These are phyloP conservation scores for Cosmopolites sordidus DNA, from an alignment of 2,888 invertebrate species.

Conservation along the genomic window DNA sequence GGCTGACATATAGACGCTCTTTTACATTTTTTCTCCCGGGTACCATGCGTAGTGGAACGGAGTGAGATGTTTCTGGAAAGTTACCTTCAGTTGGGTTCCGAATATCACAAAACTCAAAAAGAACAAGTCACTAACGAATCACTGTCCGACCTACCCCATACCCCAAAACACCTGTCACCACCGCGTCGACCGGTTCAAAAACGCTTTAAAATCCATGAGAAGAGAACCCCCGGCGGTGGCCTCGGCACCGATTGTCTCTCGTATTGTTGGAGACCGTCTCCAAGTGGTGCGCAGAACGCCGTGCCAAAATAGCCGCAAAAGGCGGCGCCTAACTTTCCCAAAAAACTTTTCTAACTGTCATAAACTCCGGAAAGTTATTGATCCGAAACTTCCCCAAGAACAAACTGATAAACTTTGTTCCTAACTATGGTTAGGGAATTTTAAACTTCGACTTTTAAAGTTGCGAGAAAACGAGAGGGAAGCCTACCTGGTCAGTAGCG, in stretches of 20 bases:
- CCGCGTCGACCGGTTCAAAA: too few species aligned
- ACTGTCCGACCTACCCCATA: too few species aligned
- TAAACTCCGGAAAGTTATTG: conserved; percentile 41
- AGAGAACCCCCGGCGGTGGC: too few species aligned
- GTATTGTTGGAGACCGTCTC: conserved; percentile 29
- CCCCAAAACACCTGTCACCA: too few species aligned
- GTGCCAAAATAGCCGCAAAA: conserved; percentile 39
- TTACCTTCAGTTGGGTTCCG: too few species aligned
- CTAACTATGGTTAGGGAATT: conserved; percentile 22
- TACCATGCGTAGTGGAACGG: too few species aligned
- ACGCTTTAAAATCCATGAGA: too few species aligned
- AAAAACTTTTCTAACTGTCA: conserved; percentile 48
- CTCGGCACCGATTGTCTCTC: conserved; percentile 7
- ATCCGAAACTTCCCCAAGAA: conserved; percentile 29
- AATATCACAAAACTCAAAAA: too few species aligned
- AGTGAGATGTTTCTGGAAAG: too few species aligned
- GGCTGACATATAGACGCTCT: too few species aligned
- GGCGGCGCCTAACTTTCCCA: conserved; percentile 41
- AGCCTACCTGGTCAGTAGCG: conserved; percentile 39
- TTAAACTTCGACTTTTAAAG: conserved; percentile 20
- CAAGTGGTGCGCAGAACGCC: conserved; percentile 41
- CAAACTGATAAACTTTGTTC: conserved; percentile 31
- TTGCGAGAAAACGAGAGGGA: conserved; percentile 30
- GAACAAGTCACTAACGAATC: too few species aligned
- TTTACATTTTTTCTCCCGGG: too few species aligned